Percentiles rank a stretch among this genome's conserved stretches.
These are phyloP conservation scores for Amblyteles armatorius DNA, from an alignment of 2,888 invertebrate genomes.

Conservation along the genomic window DNA sequence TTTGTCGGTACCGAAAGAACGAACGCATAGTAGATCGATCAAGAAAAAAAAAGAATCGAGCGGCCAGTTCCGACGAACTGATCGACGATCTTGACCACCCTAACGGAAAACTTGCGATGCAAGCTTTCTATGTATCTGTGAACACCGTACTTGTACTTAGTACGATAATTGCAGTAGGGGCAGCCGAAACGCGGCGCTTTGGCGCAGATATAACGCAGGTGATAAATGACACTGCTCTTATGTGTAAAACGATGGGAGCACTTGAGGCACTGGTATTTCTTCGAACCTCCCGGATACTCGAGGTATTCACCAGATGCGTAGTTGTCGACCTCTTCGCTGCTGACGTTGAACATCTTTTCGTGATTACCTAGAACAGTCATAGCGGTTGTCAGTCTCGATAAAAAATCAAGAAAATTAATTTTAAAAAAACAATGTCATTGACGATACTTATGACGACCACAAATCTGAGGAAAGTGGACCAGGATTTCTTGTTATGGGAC, in stretches of 20 bases:
- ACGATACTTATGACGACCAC: too few relatives aligned
- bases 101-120: conserved; percentile 5
- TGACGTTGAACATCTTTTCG: neutral
- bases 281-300: conserved; percentile 40
- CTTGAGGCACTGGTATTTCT: conserved; percentile 71
- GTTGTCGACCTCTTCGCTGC: too few relatives aligned
- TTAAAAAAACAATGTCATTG: too few relatives aligned
- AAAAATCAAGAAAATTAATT: too few relatives aligned
- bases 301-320: conserved; percentile 5
- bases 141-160: conserved; percentile 20
- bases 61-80: neutral
- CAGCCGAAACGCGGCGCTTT: conserved; percentile 80
- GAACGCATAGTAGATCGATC: neutral
- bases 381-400: too few relatives aligned
- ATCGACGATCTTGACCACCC: conserved; percentile 22
- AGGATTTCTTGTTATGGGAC: too few relatives aligned
- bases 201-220: conserved; percentile 82
- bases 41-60: neutral
- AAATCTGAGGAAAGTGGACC: too few relatives aligned
- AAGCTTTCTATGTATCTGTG: conserved; percentile 6
- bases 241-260: conserved; percentile 74
- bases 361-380: conserved; percentile 21
- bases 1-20: neutral
- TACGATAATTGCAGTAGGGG: conserved; percentile 77
- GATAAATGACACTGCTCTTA: conserved; percentile 69